A percentile compares a stretch with the other conserved stretches of the same genome.
Conservation (phyloP, 2,113 vertebrate species). For the Sakesphorus luctuosus region DNA sequence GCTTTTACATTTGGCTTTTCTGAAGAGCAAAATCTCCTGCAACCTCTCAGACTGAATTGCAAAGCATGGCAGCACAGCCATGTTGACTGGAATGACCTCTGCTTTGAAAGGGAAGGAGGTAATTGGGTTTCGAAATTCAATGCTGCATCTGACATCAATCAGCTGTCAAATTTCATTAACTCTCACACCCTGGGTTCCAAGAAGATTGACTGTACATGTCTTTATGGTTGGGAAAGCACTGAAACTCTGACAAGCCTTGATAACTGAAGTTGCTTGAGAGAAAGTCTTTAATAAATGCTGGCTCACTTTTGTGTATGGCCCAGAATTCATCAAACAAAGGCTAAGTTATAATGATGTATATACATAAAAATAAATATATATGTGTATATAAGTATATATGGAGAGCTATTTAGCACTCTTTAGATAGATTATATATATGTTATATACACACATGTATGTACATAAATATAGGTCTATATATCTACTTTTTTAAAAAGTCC, state of each 20-base stretch:
- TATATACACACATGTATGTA: accelerated
- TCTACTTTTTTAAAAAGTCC: background rate
- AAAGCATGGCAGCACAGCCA: background rate
- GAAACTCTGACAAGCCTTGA: constrained; percentile 36
- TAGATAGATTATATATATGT: no score
- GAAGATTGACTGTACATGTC: constrained; percentile 43
- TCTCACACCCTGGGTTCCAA: background rate
- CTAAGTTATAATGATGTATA: background rate
- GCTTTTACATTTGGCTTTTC: background rate
- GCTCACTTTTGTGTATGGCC: background rate
- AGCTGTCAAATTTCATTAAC: constrained; percentile 64
- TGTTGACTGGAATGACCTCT: constrained; percentile 53
- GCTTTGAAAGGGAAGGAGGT: constrained; percentile 42
- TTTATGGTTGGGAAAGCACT: constrained; percentile 35
- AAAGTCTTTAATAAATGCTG: background rate
- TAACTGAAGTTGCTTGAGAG: background rate
- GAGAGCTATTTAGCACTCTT: background rate
- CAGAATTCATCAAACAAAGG: background rate
- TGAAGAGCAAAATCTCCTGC: background rate
- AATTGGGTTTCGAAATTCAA: constrained; percentile 56
- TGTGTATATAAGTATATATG: background rate
- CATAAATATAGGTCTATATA: background rate
- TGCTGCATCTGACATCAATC: constrained; percentile 50
- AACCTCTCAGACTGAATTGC: background rate
- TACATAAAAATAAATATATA: background rate